Conservation (phyloP, 1,140 invertebrate genomes). For the Cyphomyrmex costatus region DNA sequence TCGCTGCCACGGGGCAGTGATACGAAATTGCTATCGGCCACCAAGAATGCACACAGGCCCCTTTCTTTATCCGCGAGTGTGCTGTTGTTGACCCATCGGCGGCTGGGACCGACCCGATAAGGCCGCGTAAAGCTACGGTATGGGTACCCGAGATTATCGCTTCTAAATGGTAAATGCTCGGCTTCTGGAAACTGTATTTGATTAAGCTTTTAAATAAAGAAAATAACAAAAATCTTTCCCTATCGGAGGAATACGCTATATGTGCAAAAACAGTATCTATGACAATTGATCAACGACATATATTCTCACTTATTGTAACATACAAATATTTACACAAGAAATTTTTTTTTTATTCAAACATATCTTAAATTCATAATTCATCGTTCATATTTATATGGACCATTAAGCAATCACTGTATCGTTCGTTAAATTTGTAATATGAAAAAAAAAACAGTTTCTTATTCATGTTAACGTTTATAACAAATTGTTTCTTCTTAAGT, state of each 20-base stretch:
- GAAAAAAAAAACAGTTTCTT: neutral
- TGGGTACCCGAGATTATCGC: neutral
- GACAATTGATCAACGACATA: neutral
- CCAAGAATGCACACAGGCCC: slow-evolving; percentile 34
- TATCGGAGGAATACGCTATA: neutral
- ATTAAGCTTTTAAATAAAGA: neutral
- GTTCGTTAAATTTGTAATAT: too few species aligned
- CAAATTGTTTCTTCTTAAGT: too few species aligned
- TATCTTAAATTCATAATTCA: neutral
- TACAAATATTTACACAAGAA: too few species aligned
- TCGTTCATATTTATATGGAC: neutral
- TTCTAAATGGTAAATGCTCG: neutral
- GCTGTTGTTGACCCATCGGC: slow-evolving; percentile 43
- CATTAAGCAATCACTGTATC: neutral
- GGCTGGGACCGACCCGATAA: slow-evolving; percentile 53
- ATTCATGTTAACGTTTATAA: neutral
- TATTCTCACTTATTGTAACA: too few species aligned
- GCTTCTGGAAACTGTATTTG: neutral
- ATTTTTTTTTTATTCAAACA: neutral
- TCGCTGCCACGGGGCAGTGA: slow-evolving; percentile 65
- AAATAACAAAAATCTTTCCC: neutral
- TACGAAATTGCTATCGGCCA: slow-evolving; percentile 51
- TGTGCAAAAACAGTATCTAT: neutral
- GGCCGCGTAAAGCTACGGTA: neutral
- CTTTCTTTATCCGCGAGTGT: slow-evolving; percentile 31